Evolutionary conservation across 2,113 vertebrate genomes (phyloP).

Genomic region (Muntiacus muntjak): DNA sequence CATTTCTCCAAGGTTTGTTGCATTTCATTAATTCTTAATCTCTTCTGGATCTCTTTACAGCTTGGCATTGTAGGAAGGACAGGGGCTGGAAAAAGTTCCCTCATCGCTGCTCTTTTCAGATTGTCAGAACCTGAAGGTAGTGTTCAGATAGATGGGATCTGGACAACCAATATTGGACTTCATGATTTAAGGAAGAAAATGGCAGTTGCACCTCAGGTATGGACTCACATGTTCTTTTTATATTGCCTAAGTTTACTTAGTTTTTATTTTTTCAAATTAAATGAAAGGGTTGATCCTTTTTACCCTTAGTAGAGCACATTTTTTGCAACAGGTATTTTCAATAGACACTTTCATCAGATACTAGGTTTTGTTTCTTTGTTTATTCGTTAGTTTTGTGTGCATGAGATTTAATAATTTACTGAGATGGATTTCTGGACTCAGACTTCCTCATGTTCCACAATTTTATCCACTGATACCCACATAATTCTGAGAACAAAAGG

Average conservation of each 20-base stretch:
- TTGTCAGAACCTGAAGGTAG: fast-evolving
- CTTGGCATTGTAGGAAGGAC: constrained; percentile 88
- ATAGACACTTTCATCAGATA: neutral
- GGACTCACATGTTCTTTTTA: neutral
- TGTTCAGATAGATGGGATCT: fast-evolving
- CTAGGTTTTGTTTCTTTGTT: neutral
- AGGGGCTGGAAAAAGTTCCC: too few species aligned
- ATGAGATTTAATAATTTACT: too few species aligned
- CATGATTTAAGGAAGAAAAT: too few species aligned
- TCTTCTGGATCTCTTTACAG: constrained; percentile 73
- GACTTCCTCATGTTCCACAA: neutral
- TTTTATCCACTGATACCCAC: neutral
- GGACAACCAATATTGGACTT: fast-evolving
- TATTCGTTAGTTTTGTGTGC: too few species aligned
- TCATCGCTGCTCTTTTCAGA: too few species aligned
- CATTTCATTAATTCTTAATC: neutral
- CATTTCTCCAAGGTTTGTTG: neutral
- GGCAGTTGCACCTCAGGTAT: constrained; percentile 97
- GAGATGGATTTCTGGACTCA: neutral
- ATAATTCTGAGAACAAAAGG: neutral
- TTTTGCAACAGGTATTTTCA: neutral
- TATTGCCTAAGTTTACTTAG: too few species aligned
- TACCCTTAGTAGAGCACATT: neutral
- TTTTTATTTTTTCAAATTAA: neutral
- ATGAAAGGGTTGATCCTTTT: neutral